Conservation (phyloP, 2,888 invertebrate genomes). For the Zygaena filipendulae region DNA sequence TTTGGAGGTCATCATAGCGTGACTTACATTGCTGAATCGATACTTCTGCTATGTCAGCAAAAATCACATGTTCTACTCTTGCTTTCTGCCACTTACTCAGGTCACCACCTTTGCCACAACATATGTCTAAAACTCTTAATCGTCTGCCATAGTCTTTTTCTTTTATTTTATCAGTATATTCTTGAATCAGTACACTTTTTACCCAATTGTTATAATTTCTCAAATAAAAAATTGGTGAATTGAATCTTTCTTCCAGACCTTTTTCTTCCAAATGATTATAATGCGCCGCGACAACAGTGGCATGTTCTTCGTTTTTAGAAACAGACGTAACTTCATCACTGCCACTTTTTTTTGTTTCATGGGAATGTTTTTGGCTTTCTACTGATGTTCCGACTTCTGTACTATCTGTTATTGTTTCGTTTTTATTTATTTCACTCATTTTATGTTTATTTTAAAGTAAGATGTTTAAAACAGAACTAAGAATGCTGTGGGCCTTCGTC, state of each 20-base stretch:
- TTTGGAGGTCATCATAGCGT: slow-evolving; percentile 80
- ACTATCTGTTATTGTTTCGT: not conserved
- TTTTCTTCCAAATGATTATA: slow-evolving; percentile 92
- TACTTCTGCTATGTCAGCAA: slow-evolving; percentile 93
- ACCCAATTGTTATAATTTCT: slow-evolving; percentile 99
- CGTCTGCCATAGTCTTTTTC: slow-evolving; percentile 74
- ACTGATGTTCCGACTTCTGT: too few species aligned
- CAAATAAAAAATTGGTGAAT: slow-evolving; percentile 92
- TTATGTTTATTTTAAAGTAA: too few species aligned
- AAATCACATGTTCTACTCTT: slow-evolving; percentile 83
- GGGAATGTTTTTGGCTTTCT: not conserved
- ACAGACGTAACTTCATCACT: slow-evolving; percentile 12
- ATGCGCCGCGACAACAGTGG: slow-evolving; percentile 85
- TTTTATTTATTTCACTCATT: too few species aligned
- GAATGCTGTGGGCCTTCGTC: too few species aligned
- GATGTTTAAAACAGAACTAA: too few species aligned
- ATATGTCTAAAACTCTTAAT: slow-evolving; percentile 88
- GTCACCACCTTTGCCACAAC: slow-evolving; percentile 99
- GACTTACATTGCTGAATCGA: slow-evolving; percentile 91
- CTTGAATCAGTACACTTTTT: slow-evolving; percentile 94
- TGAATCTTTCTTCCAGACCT: slow-evolving; percentile 81
- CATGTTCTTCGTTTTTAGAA: slow-evolving; percentile 41
- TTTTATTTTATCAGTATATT: slow-evolving; percentile 76
- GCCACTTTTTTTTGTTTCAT: slow-evolving; percentile 1
- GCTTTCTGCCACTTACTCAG: slow-evolving; percentile 95